Conservation (phyloP, 1,140 invertebrate species). For the Cotesia vestalis region DNA sequence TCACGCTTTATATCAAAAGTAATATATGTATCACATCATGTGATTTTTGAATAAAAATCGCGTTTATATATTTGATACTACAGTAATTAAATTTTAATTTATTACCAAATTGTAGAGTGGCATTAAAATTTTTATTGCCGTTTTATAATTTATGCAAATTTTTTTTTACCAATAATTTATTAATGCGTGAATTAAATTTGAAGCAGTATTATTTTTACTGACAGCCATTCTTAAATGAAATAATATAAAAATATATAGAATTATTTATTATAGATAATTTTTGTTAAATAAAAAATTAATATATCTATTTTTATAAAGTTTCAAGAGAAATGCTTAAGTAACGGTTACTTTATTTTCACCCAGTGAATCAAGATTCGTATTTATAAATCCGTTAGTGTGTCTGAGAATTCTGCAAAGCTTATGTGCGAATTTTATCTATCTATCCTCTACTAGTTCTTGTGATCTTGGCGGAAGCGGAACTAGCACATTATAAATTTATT, state of each 20-base stretch:
- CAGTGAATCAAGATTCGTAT: constrained; percentile 52
- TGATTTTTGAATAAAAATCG: no score
- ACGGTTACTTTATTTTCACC: constrained; percentile 51
- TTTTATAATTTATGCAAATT: no score
- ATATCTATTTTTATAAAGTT: constrained; percentile 16
- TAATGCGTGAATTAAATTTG: no score
- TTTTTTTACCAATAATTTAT: no score
- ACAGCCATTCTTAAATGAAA: no score
- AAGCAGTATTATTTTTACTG: no score
- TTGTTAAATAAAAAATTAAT: constrained; percentile 5
- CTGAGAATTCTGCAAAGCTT: constrained; percentile 21
- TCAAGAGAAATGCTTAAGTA: constrained; percentile 42
- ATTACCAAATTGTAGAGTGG: no score
- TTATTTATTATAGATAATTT: not conserved
- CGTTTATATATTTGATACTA: no score
- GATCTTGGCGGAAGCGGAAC: constrained; percentile 12
- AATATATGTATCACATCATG: no score
- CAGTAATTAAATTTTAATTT: no score
- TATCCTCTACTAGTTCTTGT: not conserved
- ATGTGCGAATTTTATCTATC: constrained; percentile 2
- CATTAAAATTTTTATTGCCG: no score
- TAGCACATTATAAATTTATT: not conserved
- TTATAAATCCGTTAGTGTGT: constrained; percentile 46
- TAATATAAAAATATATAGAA: not conserved
- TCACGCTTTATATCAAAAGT: no score